Evolutionary conservation across 35 echinoderm and acorn worm genomes (phyloP).

Genomic region (Anneissia japonica): DNA sequence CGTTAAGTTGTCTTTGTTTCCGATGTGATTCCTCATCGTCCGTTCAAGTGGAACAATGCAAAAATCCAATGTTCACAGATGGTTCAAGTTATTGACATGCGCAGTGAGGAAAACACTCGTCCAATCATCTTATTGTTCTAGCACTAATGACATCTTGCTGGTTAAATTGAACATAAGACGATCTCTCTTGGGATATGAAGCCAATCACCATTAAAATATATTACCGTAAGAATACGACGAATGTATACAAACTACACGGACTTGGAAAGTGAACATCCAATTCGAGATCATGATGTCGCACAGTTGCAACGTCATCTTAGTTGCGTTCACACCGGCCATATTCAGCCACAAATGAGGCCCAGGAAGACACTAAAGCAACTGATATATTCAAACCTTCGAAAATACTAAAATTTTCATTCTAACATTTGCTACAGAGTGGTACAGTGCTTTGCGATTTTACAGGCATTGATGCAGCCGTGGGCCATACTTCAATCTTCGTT

Average conservation of each 20-base stretch:
- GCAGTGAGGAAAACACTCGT: background rate
- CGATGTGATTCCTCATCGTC: background rate
- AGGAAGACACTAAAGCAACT: no score
- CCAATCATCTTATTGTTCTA: background rate
- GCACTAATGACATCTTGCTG: background rate
- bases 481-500: background rate
- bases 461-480: background rate
- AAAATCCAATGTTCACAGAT: background rate
- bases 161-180: background rate
- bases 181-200: background rate
- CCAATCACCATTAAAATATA: background rate
- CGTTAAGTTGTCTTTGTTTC: background rate
- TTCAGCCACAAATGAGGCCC: no score
- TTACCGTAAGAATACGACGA: background rate
- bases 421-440: background rate
- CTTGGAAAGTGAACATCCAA: no score
- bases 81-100: background rate
- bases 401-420: background rate
- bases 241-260: no score
- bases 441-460: no score
- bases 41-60: background rate
- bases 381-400: background rate
- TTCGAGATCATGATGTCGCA: no score
- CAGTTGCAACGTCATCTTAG: no score
- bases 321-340: no score